Conservation (phyloP, 35 echinoderm and acorn worm genomes). For the Lytechinus variegatus region DNA sequence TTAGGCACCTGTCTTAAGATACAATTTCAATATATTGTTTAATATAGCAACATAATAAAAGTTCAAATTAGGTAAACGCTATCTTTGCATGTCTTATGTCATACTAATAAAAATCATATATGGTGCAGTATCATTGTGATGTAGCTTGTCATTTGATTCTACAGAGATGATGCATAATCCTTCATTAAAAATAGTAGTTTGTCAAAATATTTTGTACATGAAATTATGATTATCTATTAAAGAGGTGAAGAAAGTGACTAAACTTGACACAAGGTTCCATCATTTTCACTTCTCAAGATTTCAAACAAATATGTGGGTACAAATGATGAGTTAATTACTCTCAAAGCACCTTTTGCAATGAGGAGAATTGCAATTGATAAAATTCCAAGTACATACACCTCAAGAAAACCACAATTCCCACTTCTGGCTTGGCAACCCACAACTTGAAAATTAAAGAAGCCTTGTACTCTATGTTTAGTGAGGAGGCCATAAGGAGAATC, state of each 20-base stretch:
- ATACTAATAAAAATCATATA: not conserved
- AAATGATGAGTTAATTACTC: not conserved
- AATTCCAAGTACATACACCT: not conserved
- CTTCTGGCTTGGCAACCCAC: constrained; percentile 15
- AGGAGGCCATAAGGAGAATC: not conserved
- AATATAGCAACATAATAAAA: not conserved
- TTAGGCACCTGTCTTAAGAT: too few species aligned
- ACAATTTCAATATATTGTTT: too few species aligned
- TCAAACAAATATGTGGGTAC: not conserved
- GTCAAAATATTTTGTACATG: too few species aligned
- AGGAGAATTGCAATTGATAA: not conserved
- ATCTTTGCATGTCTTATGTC: not conserved
- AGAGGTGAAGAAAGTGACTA: too few species aligned
- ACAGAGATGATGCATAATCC: too few species aligned
- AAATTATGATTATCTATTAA: too few species aligned
- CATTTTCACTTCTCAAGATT: not conserved
- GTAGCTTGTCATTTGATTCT: too few species aligned
- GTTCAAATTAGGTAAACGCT: not conserved
- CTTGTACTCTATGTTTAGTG: not conserved
- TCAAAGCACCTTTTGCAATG: not conserved
- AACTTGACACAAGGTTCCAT: not conserved
- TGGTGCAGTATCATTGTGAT: not conserved
- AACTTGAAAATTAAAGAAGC: not conserved
- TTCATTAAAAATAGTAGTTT: too few species aligned
- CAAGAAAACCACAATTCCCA: not conserved